phyloP scores from a whole-genome alignment of 2,888 invertebrate species.

The Hoplodrina blanda region DNA sequence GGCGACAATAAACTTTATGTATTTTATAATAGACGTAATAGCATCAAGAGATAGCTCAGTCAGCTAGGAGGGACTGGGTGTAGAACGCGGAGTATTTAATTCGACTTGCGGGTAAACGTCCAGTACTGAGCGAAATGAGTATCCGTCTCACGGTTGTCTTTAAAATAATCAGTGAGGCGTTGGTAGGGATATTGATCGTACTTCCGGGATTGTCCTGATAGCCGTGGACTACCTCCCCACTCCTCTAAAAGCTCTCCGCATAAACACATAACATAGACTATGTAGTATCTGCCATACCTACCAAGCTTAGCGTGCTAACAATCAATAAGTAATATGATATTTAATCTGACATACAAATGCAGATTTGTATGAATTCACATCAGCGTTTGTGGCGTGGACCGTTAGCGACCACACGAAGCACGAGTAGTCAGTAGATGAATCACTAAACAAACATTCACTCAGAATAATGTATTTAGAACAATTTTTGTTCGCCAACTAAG shows the following conservation, averaged over 20 bases:
- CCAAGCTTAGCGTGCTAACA: neutral
- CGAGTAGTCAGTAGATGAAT: neutral
- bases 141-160: neutral
- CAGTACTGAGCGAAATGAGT: neutral
- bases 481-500: neutral
- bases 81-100: neutral
- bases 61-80: neutral
- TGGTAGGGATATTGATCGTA: too few relatives aligned
- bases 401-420: neutral
- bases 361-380: constrained; percentile 19
- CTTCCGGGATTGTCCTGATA: too few relatives aligned
- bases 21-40: constrained; percentile 40
- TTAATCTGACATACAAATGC: constrained; percentile 20
- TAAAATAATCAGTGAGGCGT: too few relatives aligned
- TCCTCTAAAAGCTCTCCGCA: too few relatives aligned
- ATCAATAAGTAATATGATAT: constrained; percentile 22
- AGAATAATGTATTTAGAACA: neutral
- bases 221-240: too few relatives aligned
- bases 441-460: neutral
- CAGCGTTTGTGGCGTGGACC: constrained; percentile 7
- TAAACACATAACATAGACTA: too few relatives aligned
- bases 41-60: neutral
- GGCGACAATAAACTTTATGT: constrained; percentile 19
- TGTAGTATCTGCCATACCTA: too few relatives aligned
- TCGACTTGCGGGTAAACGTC: neutral